Conservation (phyloP, 1,140 invertebrate genomes). For the Diplogasteroides magnus region DNA sequence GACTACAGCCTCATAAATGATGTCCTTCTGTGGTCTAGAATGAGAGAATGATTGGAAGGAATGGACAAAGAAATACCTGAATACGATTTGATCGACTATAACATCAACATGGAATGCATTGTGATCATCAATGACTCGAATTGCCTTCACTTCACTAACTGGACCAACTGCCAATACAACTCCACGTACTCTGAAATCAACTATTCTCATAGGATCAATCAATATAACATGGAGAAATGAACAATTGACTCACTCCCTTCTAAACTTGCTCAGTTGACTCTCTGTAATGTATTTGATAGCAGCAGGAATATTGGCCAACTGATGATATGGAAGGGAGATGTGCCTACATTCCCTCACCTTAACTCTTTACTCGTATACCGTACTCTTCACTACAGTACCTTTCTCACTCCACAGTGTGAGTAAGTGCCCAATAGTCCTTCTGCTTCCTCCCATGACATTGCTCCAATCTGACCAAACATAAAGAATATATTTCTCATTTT, state of each 20-base stretch:
- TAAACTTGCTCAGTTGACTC: background rate
- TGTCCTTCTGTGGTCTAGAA: constrained; percentile 1
- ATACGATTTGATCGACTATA: background rate
- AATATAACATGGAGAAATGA: background rate
- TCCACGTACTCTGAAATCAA: constrained; percentile 6
- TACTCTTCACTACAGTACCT: too few relatives aligned
- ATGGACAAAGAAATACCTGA: constrained; percentile 3
- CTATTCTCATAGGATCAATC: background rate
- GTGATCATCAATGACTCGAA: constrained; percentile 11
- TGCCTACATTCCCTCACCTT: constrained; percentile 1
- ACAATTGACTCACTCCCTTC: background rate
- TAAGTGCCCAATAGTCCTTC: background rate
- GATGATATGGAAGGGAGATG: constrained; percentile 13
- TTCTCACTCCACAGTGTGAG: background rate
- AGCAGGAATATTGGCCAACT: background rate
- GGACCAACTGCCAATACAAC: constrained; percentile 3
- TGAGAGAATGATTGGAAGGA: background rate
- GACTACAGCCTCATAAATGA: constrained; percentile 1
- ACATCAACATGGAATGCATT: constrained; percentile 1
- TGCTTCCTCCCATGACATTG: background rate
- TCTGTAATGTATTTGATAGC: background rate
- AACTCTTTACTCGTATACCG: too few relatives aligned
- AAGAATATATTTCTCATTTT: too few relatives aligned
- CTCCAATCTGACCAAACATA: too few relatives aligned
- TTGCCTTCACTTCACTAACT: background rate